Evolutionary conservation across 2,113 vertebrate genomes (phyloP), one percentile per base, ranked within the genome.

Genomic region (Cairina moschata): DNA sequence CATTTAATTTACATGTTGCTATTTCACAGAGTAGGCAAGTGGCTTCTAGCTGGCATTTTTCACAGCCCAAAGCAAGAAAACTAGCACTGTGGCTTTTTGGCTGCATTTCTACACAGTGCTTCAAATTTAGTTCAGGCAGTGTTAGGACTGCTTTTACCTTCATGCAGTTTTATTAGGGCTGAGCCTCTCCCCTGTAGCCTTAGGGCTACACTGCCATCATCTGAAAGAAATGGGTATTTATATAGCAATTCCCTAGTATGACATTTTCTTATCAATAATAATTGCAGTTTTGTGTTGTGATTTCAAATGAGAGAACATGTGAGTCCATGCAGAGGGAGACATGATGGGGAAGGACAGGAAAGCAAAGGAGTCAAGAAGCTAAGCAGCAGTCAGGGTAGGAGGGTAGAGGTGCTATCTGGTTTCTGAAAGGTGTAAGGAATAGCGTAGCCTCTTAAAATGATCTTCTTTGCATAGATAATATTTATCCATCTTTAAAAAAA

Each of bases 111-210:
- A n/a, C n/a, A 36, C 32, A 50, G 3, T n/a, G 55, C 72, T 59
- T 52, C 2, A 0, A n/a, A 10, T n/a, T 79, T 2, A 1, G 22
- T 31, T 71, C 60, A 54, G 40, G 23, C 67, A 58, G 42, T 13
- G 29, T 50, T 38, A 94, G 59, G 46, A 34, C 48, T 50, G 14
- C 32, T 63, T 55, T 28, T 42, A 90, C 16, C 23, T 63, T 21
- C 13, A 13, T 77, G 66, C 54, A 48, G n/a, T 29, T 68, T 68
- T 52, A 34, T 36, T 32, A 31, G 32, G 21, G 42, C 56, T 58
- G 60, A 82, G 48, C 42, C 26, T 63, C 40, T 50, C 9, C 36
- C 21, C 42, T 68, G 73, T 71, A 40, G 40, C 40, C 23, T 23
- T n/a, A 38, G 23, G 44, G 36, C 58, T 36, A 23, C 56, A 44